phyloP scores from a whole-genome alignment of 2,888 invertebrate genomes.

The Platycnemis pennipes region DNA sequence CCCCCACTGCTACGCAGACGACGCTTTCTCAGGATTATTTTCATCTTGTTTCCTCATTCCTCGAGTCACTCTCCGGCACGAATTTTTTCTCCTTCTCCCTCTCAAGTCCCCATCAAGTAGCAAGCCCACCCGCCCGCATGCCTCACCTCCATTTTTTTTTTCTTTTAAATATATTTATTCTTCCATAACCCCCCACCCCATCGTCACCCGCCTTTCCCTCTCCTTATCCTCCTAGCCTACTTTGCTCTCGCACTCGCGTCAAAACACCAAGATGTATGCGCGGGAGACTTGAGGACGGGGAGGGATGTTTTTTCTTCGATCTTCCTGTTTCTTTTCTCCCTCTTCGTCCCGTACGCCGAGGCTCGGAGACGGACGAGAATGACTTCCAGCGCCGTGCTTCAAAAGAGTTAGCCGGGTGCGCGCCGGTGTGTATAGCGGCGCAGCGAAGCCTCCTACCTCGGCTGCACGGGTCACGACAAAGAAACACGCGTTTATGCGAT shows the following conservation, averaged over 20 bases:
- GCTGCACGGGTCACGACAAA: not conserved
- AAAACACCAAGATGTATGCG: slow-evolving; percentile 41
- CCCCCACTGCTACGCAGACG: not conserved
- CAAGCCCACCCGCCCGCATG: not conserved
- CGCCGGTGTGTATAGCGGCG: slow-evolving; percentile 35
- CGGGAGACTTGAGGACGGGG: not conserved
- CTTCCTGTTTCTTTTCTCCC: not conserved
- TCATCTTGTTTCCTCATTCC: slow-evolving; percentile 35
- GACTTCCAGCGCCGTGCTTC: slow-evolving; percentile 30
- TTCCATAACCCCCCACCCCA: no score
- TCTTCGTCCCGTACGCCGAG: not conserved
- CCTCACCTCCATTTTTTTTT: not conserved
- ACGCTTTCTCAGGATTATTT: slow-evolving; percentile 20
- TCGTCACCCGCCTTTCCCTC: not conserved
- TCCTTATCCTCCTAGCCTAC: not conserved
- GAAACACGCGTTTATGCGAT: not conserved
- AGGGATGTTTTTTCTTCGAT: not conserved
- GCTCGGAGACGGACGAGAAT: not conserved
- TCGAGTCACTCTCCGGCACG: slow-evolving; percentile 51
- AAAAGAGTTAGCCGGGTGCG: slow-evolving; percentile 23
- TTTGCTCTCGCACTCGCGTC: slow-evolving; percentile 24
- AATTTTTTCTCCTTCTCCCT: not conserved
- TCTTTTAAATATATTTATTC: not conserved
- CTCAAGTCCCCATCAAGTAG: not conserved
- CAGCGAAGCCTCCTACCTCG: not conserved